Evolutionary conservation across 2,888 invertebrate species (phyloP).

Genomic region (Lottia scabra): DNA sequence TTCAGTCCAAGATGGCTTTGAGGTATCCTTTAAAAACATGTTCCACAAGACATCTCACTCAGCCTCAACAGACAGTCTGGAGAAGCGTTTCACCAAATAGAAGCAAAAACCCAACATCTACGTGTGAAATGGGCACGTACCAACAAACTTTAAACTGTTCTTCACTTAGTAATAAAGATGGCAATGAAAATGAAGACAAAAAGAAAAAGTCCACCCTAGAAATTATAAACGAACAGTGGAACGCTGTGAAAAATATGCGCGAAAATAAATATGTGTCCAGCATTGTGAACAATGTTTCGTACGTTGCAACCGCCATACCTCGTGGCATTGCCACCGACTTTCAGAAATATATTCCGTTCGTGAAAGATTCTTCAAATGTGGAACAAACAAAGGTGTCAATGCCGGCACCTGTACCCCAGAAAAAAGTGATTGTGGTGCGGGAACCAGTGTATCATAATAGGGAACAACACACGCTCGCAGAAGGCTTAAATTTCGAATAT

Average conservation of each 20-base stretch:
- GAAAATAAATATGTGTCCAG: constrained; percentile 5
- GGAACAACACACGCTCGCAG: constrained; percentile 27
- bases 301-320: constrained; percentile 1
- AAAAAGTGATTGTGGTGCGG: background rate
- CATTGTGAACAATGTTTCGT: constrained; percentile 2
- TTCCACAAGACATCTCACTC: background rate
- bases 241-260: constrained; percentile 11
- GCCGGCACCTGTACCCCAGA: background rate
- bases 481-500: constrained; percentile 18
- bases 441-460: constrained; percentile 1
- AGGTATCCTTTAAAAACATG: background rate
- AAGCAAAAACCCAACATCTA: background rate
- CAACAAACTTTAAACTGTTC: constrained; percentile 14
- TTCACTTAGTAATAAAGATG: constrained; percentile 2
- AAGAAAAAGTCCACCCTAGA: constrained; percentile 8
- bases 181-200: constrained; percentile 5
- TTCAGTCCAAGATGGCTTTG: background rate
- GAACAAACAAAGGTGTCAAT: background rate
- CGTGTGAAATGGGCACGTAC: constrained; percentile 8
- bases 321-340: constrained; percentile 3
- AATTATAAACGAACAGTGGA: constrained; percentile 15
- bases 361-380: background rate
- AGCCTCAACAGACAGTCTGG: background rate
- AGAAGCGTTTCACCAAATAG: background rate
- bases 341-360: constrained; percentile 18